A percentile compares a stretch with the other conserved stretches of the same genome.
phyloP scores from a whole-genome alignment of 2,113 vertebrate species.

The Peromyscus leucopus region DNA sequence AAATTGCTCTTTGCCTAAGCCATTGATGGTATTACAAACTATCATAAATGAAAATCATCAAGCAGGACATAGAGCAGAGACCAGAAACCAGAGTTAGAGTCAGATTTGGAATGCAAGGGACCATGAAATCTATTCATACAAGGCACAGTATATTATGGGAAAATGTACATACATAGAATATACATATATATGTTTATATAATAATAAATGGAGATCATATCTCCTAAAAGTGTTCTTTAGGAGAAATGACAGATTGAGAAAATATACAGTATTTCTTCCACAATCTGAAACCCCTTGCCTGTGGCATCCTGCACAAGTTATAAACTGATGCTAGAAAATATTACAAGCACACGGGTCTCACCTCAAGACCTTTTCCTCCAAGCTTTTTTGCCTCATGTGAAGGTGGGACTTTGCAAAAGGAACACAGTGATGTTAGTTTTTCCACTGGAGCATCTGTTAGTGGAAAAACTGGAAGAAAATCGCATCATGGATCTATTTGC shows the following conservation, averaged over 20 bases:
- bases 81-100: not conserved
- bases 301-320: not conserved
- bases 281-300: not conserved
- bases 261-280: not conserved
- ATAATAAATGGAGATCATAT: not conserved
- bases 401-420: not conserved
- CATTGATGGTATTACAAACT: not conserved
- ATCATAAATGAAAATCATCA: not conserved
- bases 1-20: not conserved
- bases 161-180: not conserved
- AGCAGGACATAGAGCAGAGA: not conserved
- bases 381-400: not conserved
- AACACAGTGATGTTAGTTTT: constrained; percentile 1
- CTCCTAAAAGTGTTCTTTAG: not conserved
- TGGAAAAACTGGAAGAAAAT: constrained; percentile 33
- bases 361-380: not conserved
- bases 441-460: not conserved
- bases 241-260: constrained; percentile 42
- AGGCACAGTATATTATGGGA: not conserved
- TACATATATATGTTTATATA: not conserved
- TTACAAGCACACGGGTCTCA: not conserved
- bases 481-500: not conserved
- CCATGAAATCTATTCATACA: not conserved
- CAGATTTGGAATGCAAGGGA: constrained; percentile 12
- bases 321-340: not conserved